Base-by-base conservation (phyloP, 2,888 invertebrate species). In the Anthrax anthrax region DNA sequence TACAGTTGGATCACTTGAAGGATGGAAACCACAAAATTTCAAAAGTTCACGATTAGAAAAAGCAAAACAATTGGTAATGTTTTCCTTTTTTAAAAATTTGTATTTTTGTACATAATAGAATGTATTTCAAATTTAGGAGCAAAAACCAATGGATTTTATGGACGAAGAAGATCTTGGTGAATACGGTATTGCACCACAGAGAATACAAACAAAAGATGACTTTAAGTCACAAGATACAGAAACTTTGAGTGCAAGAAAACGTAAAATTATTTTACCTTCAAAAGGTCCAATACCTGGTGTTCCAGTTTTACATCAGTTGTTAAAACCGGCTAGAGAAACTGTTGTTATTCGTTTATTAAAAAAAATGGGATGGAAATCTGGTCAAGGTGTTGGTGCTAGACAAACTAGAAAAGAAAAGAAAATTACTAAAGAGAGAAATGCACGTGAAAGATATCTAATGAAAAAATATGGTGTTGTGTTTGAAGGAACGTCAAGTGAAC, bases 101-200 rank as follows among this genome's bases (percentile, higher is more conserved):
- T 27, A 12, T 12, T 8, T 12, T 18, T 8, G 1, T 18, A 16
- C 27, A 18, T 36, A 34, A 37, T 23, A 46, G 18, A 37, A 34
- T 19, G 18, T 45, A 18, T n/a, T 41, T 41, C 14, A 27, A 23
- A 16, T 27, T 27, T 23, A 73, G 65, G 56, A 55, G 37, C 86
- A 85, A 63, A 75, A 73, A 52, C 87, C 94, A 0, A 85, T 91
- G 64, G 95, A 97, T 70, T 98, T 87, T 60, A 98, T 98, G 98
- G 98, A 98, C 64, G 89, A 90, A 13, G 98, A 98, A 66, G 97
- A 98, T 65, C 75, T 89, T 19, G 81, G 89, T 3, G 89, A 92
- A 62, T 89, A 87, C 70, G 98, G 97, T 17, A 94, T 98, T 55
- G 95, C 97, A 0, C 95, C 95, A 0, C 81, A 84, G 52, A 77